A percentile compares a stretch with the other conserved stretches of the same genome.
These are phyloP conservation scores for Sitta carolinensis DNA, from an alignment of 2,797 vertebrate genomes.

Conservation along the genomic window DNA sequence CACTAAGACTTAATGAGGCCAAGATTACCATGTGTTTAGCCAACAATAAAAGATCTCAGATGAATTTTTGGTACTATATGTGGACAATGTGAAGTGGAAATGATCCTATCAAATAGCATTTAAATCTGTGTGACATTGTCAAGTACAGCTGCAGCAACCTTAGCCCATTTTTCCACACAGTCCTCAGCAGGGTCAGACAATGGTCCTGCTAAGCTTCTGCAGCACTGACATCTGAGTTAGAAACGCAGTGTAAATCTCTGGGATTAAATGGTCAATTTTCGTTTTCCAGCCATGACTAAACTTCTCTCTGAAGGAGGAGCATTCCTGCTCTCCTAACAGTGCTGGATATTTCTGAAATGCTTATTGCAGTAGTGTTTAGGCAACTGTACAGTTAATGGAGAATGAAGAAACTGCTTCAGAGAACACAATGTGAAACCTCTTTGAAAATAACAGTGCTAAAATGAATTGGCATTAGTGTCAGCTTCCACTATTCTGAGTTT, in stretches of 20 bases:
- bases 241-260: slow-evolving; percentile 63
- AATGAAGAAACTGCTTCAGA: background rate
- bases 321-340: background rate
- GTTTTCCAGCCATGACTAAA: slow-evolving; percentile 63
- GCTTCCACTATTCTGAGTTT: background rate
- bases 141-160: slow-evolving; percentile 50
- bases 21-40: background rate
- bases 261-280: slow-evolving; percentile 65
- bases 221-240: slow-evolving; percentile 28
- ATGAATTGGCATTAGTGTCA: background rate
- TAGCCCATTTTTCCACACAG: background rate
- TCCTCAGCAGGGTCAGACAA: background rate
- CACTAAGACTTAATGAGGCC: background rate
- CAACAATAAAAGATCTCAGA: background rate
- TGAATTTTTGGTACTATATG: accelerated
- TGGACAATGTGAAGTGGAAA: background rate
- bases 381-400: background rate
- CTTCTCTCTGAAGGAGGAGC: slow-evolving; percentile 7
- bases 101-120: background rate
- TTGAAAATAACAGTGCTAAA: background rate
- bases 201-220: slow-evolving; percentile 40
- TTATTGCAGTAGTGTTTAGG: background rate
- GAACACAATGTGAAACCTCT: background rate
- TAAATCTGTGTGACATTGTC: background rate
- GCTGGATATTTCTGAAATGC: slow-evolving; percentile 15